Percentiles rank a stretch among this genome's conserved stretches.
Evolutionary conservation across 2,113 vertebrate genomes (phyloP).

Genomic region (Nyctereutes procyonoides): DNA sequence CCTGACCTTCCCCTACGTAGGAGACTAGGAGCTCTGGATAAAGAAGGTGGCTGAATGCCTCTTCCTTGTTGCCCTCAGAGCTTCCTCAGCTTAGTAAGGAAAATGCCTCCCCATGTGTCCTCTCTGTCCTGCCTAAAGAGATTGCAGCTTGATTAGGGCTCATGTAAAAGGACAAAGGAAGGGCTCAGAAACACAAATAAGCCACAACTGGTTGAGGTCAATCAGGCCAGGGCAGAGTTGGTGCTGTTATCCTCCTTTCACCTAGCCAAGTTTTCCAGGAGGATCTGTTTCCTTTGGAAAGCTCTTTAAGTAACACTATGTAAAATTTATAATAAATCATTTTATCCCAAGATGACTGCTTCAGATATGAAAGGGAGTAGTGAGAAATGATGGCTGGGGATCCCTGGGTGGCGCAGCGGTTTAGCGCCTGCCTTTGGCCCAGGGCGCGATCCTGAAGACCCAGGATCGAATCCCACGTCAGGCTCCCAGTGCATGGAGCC

Average conservation of each 20-base stretch:
- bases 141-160: slow-evolving; percentile 64
- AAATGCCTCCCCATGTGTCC: slow-evolving; percentile 28
- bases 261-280: not conserved
- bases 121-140: slow-evolving; percentile 55
- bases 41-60: not conserved
- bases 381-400: slow-evolving; percentile 50
- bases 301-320: slow-evolving; percentile 7
- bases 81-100: slow-evolving; percentile 19
- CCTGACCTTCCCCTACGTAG: slow-evolving; percentile 51
- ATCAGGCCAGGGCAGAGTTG: not conserved
- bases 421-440: too few relatives aligned
- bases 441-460: too few relatives aligned
- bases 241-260: not conserved
- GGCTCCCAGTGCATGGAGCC: too few relatives aligned
- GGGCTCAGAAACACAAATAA: slow-evolving; percentile 16
- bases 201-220: not conserved
- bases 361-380: slow-evolving; percentile 62
- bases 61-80: not conserved
- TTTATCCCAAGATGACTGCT: slow-evolving; percentile 54
- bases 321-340: slow-evolving; percentile 63
- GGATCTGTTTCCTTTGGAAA: slow-evolving; percentile 47
- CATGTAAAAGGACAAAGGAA: slow-evolving; percentile 39
- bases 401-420: too few relatives aligned
- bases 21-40: slow-evolving; percentile 61
- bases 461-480: too few relatives aligned